These are phyloP conservation scores for Choloepus didactylus DNA, from an alignment of 2,797 vertebrate species.

Conservation along the genomic window DNA sequence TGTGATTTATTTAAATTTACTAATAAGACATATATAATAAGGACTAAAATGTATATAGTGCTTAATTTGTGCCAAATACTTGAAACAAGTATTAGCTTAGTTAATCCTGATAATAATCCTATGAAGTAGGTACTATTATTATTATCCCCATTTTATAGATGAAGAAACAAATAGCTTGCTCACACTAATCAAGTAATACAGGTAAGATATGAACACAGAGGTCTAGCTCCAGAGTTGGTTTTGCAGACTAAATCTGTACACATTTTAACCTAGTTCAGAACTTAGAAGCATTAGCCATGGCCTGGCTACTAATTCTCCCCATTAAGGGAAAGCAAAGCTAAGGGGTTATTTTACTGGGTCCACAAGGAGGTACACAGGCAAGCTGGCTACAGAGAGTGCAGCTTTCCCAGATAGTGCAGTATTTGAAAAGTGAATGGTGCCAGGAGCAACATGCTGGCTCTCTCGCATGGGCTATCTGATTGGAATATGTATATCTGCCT, in stretches of 20 bases:
- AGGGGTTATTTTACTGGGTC: background rate
- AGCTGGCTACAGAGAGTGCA: background rate
- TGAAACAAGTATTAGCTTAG: background rate
- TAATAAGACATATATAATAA: background rate
- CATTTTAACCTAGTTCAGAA: background rate
- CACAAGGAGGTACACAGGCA: background rate
- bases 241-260: background rate
- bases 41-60: background rate
- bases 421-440: background rate
- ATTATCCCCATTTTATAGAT: background rate
- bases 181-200: background rate
- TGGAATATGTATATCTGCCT: background rate
- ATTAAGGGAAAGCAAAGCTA: background rate
- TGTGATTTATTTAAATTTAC: background rate
- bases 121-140: background rate
- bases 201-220: background rate
- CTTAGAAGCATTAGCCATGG: background rate
- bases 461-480: background rate
- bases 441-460: rapidly evolving
- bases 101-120: background rate
- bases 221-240: background rate
- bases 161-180: background rate
- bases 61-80: background rate
- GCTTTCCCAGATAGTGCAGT: background rate
- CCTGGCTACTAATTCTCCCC: background rate